Evolutionary conservation across 2,888 invertebrate species (phyloP), one percentile per base, ranked within the genome.

Genomic region (Slavum lentiscoides): DNA sequence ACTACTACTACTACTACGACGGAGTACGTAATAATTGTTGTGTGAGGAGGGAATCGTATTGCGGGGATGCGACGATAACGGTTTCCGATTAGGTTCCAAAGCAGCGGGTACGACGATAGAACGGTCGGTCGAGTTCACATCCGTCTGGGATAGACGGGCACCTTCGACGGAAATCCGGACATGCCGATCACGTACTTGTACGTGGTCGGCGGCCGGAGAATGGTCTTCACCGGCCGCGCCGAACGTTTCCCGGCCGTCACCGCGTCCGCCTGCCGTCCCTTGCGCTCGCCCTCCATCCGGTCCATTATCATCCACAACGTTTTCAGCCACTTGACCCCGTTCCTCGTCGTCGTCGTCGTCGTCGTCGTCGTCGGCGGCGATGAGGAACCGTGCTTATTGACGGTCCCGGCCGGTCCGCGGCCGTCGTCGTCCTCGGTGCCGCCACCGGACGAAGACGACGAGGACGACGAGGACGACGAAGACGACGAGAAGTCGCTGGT

Each of bases 161-260:
- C 91, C 85, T 94, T 89, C 86, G 93, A 93, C 0, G 94, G 94
- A 77, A 94, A 87, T 15, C 94, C 94, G 13, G 94, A 94, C 83
- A 93, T 89, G 68, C 94, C 94, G 83, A 91, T 91, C 2, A 93
- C 91, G 86, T 94, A 94, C 13, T 92, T 93, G 86, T 94, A 94
- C 0, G 91, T 90, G 17, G 93, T 91, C 1, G 94, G 94, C 74
- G 92, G 90, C 61, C 94, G 89, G 13, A 94, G 88, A 83, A 94
- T 94, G 62, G 23, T 39, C 70, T 80, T 80, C 39, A 80, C 70
- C 21, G 21, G 37, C 19, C 15, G 30, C 53, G 66, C 6, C 58
- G 53, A 17, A 1, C 37, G 49, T 53, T 58, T 55, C 0, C 30
- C 64, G 64, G 39, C 15, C 30, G 30, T 4, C 30, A 30, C 4